Conservation (phyloP, 2,888 invertebrate genomes). For the Eumerus sabulonum region DNA sequence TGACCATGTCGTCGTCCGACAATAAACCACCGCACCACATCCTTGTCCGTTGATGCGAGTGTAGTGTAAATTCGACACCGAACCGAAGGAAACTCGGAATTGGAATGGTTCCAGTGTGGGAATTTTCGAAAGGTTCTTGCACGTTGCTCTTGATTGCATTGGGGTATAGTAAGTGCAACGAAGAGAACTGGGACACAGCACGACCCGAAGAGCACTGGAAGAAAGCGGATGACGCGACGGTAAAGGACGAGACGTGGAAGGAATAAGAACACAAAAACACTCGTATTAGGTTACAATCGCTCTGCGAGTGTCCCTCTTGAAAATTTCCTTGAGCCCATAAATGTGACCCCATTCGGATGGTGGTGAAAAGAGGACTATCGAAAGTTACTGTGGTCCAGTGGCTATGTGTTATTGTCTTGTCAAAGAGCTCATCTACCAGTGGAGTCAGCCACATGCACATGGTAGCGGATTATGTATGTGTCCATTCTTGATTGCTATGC, state of each 20-base stretch:
- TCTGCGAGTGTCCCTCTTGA: slow-evolving; percentile 54
- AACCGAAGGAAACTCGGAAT: no score
- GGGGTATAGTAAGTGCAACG: no score
- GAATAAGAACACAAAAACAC: slow-evolving; percentile 8
- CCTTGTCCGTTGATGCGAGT: slow-evolving; percentile 16
- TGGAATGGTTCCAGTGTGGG: not conserved
- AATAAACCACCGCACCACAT: slow-evolving; percentile 40
- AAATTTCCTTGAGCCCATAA: slow-evolving; percentile 68
- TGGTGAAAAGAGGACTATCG: slow-evolving; percentile 64
- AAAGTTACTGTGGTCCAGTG: slow-evolving; percentile 38
- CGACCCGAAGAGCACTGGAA: slow-evolving; percentile 40
- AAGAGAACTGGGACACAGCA: no score
- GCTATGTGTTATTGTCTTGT: slow-evolving; percentile 35
- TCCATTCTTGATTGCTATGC: slow-evolving; percentile 38
- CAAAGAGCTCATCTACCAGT: slow-evolving; percentile 40
- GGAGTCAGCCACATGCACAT: slow-evolving; percentile 33
- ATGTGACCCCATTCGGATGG: slow-evolving; percentile 68
- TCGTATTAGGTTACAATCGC: slow-evolving; percentile 22
- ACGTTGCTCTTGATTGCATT: not conserved
- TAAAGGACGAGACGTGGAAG: not conserved
- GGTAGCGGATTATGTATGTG: slow-evolving; percentile 25
- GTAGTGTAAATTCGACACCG: no score
- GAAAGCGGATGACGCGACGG: slow-evolving; percentile 26
- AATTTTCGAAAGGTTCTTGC: slow-evolving; percentile 22
- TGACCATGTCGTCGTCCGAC: slow-evolving; percentile 52